Evolutionary conservation across 2,888 invertebrate genomes (phyloP).

Genomic region (Tipula helvola): DNA sequence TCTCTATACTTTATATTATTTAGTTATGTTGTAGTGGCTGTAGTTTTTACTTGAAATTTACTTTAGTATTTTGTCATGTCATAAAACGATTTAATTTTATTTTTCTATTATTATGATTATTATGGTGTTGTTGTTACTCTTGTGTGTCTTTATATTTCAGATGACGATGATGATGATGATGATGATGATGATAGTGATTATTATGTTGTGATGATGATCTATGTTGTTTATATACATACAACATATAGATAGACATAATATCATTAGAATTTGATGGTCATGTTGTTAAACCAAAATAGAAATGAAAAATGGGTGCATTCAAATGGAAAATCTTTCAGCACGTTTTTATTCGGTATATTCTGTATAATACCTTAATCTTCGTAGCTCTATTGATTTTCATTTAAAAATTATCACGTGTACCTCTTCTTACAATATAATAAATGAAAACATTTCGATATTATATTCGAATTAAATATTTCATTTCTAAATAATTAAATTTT

Average conservation of each 20-base stretch:
- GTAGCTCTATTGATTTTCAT: background rate
- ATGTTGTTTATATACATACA: background rate
- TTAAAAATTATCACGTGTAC: background rate
- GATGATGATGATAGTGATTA: background rate
- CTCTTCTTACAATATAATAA: background rate
- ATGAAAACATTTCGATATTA: background rate
- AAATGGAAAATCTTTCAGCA: background rate
- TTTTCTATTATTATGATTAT: background rate
- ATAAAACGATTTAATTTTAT: background rate
- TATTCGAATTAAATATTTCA: background rate
- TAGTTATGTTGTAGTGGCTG: background rate
- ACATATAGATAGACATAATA: background rate
- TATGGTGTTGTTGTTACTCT: background rate
- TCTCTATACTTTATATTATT: background rate
- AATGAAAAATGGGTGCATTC: background rate
- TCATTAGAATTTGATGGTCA: background rate
- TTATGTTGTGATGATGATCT: background rate
- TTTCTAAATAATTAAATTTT: background rate
- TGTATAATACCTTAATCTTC: background rate
- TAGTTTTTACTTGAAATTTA: background rate
- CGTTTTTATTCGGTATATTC: background rate
- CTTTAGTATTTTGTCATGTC: background rate
- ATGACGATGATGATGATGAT: background rate
- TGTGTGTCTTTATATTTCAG: background rate
- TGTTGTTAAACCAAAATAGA: background rate